Evolutionary conservation across 2,888 invertebrate genomes (phyloP), one percentile per base, ranked within the genome.

Genomic region (Pheosia gnoma): DNA sequence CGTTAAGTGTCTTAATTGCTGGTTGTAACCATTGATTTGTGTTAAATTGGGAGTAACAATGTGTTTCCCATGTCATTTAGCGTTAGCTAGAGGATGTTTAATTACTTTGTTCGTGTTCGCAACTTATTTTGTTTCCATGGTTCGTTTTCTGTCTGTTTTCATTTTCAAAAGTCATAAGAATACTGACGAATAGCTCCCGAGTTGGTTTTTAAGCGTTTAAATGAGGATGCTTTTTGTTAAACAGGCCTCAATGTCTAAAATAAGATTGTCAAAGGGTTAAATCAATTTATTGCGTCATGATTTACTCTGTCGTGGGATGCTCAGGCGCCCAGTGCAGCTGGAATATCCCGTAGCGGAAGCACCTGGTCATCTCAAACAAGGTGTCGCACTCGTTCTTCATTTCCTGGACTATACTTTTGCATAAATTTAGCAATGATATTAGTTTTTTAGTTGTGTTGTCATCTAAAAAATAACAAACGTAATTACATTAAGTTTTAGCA

Each of bases 311-410:
- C 53, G 11, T 39, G 13, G n/a, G 13, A 3, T 10, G 5, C 3
- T 55, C 8, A 0, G 78, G 78, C 0, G 63, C 65, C 73, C 68
- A 73, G 7, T 66, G 61, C 11, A 70, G 38, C 1, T 51, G 49
- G 38, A 70, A 56, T 25, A 79, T 63, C 7, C 72, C 74, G 4
- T 58, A 59, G 11, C 84, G 75, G 68, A 80, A 81, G 68, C 86
- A 87, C 58, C 73, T 77, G 6, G 73, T 67, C 0, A 78, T n/a
- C 38, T 74, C 65, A 57, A 85, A 57, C 0, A 62, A 59, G 3
- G 10, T 13, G 2, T n/a, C 25, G 4, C 75, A 76, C 5, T 54
- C 6, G 4, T 39, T 57, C 1, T 7, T 3, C 9, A 60, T 36
- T 0, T 8, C 8, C 0, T 8, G 58, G 7, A 57, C 62, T 0